phyloP scores from a whole-genome alignment of 2,888 invertebrate species.

The Nomada flava region DNA sequence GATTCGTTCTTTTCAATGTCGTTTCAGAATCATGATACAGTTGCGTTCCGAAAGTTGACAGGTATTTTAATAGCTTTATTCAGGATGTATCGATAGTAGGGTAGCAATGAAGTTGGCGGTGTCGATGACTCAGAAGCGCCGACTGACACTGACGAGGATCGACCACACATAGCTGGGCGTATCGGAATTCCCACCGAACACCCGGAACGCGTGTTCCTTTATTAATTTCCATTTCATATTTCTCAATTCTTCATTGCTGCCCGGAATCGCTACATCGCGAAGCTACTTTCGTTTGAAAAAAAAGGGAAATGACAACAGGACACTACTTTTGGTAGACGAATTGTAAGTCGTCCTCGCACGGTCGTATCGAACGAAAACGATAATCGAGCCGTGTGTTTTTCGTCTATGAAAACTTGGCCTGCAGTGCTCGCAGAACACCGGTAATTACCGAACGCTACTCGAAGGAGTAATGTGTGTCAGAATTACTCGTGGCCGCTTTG shows the following conservation, averaged over 20 bases:
- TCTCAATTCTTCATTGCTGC: neutral
- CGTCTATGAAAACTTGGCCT: no score
- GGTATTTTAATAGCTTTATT: conserved; percentile 26
- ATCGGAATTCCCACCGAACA: conserved; percentile 15
- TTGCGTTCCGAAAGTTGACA: neutral
- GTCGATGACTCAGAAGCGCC: conserved; percentile 50
- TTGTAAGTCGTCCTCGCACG: no score
- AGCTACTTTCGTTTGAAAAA: neutral
- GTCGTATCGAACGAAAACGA: no score
- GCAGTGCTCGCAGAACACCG: no score
- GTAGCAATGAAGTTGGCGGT: conserved; percentile 4
- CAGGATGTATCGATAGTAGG: conserved; percentile 7
- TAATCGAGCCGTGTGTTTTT: no score
- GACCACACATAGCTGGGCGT: conserved; percentile 35
- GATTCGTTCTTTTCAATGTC: neutral
- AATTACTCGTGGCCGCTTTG: no score
- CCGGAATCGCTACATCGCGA: neutral
- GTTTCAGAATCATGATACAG: neutral
- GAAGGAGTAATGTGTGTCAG: no score
- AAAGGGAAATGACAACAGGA: no score
- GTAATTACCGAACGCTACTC: no score
- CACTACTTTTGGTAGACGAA: no score
- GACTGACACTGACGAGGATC: conserved; percentile 14
- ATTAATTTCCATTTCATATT: neutral
- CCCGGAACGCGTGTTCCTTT: neutral